Conservation (phyloP, 2,113 vertebrate genomes). For the Eublepharis macularius region DNA sequence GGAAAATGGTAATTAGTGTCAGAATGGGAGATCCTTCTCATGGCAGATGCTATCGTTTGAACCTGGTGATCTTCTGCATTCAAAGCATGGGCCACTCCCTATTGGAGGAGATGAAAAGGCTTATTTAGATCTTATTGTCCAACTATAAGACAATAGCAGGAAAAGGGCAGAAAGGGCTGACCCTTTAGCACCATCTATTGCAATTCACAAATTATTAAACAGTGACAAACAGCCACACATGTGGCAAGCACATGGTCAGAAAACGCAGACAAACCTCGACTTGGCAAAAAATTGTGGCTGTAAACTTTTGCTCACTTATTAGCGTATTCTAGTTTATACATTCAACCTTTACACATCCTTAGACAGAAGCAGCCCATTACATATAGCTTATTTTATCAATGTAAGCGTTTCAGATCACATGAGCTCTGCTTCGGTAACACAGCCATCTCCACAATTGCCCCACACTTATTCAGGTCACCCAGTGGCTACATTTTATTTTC, state of each 20-base stretch:
- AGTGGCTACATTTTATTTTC: conserved; percentile 36
- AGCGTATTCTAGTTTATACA: background rate
- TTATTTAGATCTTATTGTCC: background rate
- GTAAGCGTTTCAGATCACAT: background rate
- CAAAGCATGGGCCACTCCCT: background rate
- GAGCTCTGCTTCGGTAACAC: background rate
- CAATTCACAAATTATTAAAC: background rate
- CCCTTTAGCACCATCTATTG: background rate
- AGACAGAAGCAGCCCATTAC: background rate
- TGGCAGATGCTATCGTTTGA: background rate
- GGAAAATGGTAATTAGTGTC: too few relatives aligned
- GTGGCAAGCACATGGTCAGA: background rate
- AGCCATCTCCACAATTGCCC: conserved; percentile 30
- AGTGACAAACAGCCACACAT: background rate
- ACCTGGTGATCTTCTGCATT: background rate
- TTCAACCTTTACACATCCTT: background rate
- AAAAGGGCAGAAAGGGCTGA: background rate
- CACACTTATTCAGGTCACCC: background rate
- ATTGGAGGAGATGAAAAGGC: background rate
- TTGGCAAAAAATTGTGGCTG: background rate
- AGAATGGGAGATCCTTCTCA: background rate
- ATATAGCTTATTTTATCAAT: background rate
- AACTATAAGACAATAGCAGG: background rate
- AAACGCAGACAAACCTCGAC: background rate
- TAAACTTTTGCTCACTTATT: background rate